A percentile compares a stretch with the other conserved stretches of the same genome.
These are phyloP conservation scores for Poeciliopsis paucimaculata DNA, from an alignment of 2,797 vertebrate species.

Conservation along the genomic window DNA sequence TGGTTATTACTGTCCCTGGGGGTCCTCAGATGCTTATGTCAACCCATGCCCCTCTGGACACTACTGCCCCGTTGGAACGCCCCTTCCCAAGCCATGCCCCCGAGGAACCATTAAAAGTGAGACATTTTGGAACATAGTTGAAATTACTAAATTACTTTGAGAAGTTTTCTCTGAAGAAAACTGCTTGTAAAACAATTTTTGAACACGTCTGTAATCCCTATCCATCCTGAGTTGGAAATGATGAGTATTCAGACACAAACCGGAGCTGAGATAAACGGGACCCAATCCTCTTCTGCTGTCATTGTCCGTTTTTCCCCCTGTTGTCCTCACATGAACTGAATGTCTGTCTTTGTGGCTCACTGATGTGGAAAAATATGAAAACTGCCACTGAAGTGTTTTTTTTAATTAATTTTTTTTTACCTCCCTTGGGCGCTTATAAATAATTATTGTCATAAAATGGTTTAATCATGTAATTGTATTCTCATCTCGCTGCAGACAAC, in stretches of 20 bases:
- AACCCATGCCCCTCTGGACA: constrained; percentile 82
- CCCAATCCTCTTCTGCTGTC: constrained; percentile 22
- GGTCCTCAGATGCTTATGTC: constrained; percentile 64
- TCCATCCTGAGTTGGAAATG: constrained; percentile 13
- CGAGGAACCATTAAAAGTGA: constrained; percentile 82
- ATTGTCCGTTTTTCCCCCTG: constrained; percentile 20
- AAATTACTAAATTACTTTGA: background rate
- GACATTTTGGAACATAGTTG: constrained; percentile 13
- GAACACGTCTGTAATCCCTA: constrained; percentile 4
- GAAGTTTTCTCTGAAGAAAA: constrained; percentile 15
- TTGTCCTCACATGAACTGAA: constrained; percentile 41
- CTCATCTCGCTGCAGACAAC: constrained; percentile 49
- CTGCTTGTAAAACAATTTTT: background rate
- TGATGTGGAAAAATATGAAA: constrained; percentile 45
- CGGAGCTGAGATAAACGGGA: constrained; percentile 23
- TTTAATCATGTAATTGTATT: constrained; percentile 68
- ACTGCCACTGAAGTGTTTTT: constrained; percentile 27
- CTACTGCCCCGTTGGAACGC: constrained; percentile 86
- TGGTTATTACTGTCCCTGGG: constrained; percentile 79
- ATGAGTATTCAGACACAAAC: constrained; percentile 28
- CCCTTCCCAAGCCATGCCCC: constrained; percentile 84
- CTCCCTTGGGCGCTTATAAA: constrained; percentile 50
- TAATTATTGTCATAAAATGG: constrained; percentile 64
- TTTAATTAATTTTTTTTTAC: constrained; percentile 18
- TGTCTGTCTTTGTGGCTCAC: constrained; percentile 49